Evolutionary conservation across 2,797 vertebrate species (phyloP).

Genomic region (Ispidina picta): DNA sequence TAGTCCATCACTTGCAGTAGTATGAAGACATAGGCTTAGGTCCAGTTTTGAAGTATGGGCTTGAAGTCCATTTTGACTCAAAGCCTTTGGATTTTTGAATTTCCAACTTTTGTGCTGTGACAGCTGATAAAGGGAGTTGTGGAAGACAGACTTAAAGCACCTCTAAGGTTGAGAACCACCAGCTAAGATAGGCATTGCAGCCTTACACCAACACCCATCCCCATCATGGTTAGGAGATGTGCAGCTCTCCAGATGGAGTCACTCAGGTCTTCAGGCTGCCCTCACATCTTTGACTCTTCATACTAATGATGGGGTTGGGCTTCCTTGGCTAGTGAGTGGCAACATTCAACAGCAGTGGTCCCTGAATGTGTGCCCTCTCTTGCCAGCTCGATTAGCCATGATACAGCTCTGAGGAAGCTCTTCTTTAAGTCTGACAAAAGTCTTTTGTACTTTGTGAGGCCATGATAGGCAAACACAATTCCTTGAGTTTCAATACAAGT

Average conservation of each 20-base stretch:
- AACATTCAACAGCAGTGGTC: neutral
- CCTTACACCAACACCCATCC: neutral
- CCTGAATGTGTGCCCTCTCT: neutral
- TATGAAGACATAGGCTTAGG: neutral
- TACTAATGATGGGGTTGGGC: neutral
- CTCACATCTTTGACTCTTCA: neutral
- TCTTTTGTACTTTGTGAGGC: neutral
- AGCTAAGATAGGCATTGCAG: neutral
- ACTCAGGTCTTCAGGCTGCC: neutral
- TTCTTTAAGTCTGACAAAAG: neutral
- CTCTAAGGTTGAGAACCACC: neutral
- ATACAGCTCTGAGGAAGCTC: neutral
- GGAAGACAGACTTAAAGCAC: neutral
- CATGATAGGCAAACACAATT: fast-evolving
- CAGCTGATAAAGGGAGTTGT: fast-evolving
- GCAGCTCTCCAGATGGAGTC: neutral
- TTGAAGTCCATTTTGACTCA: neutral
- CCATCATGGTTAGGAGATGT: neutral
- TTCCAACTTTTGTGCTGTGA: neutral
- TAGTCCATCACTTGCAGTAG: neutral
- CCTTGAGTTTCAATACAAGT: neutral
- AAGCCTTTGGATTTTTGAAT: neutral
- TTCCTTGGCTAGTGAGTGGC: neutral
- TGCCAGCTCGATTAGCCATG: fast-evolving
- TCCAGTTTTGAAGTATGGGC: neutral